Conservation (phyloP, 1,140 invertebrate species). For the Ooceraea biroi region DNA sequence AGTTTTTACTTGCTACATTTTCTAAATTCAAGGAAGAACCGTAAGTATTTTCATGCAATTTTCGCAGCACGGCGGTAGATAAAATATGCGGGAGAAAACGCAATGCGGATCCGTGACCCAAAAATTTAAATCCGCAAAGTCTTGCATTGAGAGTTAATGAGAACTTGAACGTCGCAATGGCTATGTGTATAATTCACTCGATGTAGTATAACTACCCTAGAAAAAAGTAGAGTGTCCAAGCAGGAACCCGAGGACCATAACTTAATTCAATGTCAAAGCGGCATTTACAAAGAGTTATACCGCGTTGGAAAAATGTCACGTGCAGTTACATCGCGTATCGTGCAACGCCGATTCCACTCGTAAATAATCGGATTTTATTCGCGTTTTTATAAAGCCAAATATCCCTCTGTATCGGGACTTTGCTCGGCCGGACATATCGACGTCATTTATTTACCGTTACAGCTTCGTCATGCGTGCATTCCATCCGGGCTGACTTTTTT, state of each 20-base stretch:
- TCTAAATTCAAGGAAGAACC: neutral
- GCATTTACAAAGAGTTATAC: slow-evolving; percentile 55
- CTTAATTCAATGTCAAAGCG: slow-evolving; percentile 55
- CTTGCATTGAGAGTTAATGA: neutral
- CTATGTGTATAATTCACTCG: neutral
- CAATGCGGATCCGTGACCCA: neutral
- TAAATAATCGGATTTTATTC: slow-evolving; percentile 64
- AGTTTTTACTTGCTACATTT: neutral
- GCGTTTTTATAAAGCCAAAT: slow-evolving; percentile 57
- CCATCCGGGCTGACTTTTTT: neutral
- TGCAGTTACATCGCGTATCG: slow-evolving; percentile 38
- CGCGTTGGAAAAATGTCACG: slow-evolving; percentile 54
- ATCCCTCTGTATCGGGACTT: slow-evolving; percentile 27
- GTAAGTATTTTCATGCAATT: slow-evolving; percentile 13
- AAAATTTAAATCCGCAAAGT: slow-evolving; percentile 17
- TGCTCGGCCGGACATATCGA: slow-evolving; percentile 34
- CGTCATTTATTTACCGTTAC: slow-evolving; percentile 54
- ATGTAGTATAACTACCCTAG: too few species aligned
- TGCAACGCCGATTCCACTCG: slow-evolving; percentile 46
- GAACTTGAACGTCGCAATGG: neutral
- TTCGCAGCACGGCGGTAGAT: neutral
- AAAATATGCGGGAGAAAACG: slow-evolving; percentile 22
- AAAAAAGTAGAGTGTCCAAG: too few species aligned
- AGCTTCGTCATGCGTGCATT: slow-evolving; percentile 21
- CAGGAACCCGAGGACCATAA: slow-evolving; percentile 35